Conservation (phyloP, 2,113 vertebrate genomes). For the Antigone vipio region DNA sequence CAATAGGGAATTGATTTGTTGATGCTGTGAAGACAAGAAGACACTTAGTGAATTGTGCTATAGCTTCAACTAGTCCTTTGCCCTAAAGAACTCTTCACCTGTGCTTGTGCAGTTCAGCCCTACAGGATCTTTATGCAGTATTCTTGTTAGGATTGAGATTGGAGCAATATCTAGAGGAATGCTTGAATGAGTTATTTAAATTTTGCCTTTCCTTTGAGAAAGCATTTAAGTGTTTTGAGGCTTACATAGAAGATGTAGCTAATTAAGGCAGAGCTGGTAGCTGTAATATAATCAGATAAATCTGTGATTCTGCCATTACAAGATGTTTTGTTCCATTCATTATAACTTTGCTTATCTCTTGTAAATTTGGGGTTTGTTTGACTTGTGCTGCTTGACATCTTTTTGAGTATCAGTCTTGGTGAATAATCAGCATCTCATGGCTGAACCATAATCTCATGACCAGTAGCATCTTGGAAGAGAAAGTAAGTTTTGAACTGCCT, state of each 20-base stretch:
- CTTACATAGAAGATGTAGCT: not conserved
- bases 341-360: not conserved
- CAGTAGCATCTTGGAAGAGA: not conserved
- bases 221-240: not conserved
- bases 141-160: not conserved
- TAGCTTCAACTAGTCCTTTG: not conserved
- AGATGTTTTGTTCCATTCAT: not conserved
- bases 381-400: not conserved
- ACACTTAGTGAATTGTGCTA: not conserved
- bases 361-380: not conserved
- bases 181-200: not conserved
- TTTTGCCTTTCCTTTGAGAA: not conserved
- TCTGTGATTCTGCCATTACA: not conserved
- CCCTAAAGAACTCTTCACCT: not conserved
- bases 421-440: not conserved
- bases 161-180: not conserved
- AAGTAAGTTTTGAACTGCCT: not conserved
- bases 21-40: not conserved
- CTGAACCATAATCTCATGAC: not conserved
- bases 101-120: not conserved
- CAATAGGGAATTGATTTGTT: not conserved
- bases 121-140: not conserved
- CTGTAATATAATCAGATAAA: not conserved
- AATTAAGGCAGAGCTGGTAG: not conserved
- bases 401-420: not conserved